A percentile compares a stretch with the other conserved stretches of the same genome.
Evolutionary conservation across 2,113 vertebrate genomes (phyloP).

Genomic region (Brachionichthys hirsutus): DNA sequence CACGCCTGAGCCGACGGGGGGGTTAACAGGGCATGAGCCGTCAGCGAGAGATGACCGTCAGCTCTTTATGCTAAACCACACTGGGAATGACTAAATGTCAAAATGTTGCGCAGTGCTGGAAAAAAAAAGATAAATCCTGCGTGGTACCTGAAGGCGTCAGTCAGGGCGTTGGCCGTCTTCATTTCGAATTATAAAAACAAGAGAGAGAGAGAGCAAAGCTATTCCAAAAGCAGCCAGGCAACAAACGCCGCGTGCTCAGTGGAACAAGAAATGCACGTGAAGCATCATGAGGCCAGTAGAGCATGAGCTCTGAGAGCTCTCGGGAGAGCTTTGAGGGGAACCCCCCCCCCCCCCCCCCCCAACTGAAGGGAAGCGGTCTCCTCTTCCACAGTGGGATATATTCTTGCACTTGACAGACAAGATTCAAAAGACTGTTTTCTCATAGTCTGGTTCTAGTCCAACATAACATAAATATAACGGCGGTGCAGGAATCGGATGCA

Average conservation of each 20-base stretch:
- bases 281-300: slow-evolving; percentile 6
- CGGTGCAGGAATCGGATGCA: slow-evolving; percentile 24
- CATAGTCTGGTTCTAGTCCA: slow-evolving; percentile 7
- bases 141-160: slow-evolving; percentile 56
- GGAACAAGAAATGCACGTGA: slow-evolving; percentile 5
- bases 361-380: not conserved
- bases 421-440: slow-evolving; percentile 20
- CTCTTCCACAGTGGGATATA: not conserved
- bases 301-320: slow-evolving; percentile 10
- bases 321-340: not conserved
- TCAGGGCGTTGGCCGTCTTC: slow-evolving; percentile 65
- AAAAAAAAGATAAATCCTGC: too few species aligned
- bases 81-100: slow-evolving; percentile 21
- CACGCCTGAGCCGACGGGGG: slow-evolving; percentile 14
- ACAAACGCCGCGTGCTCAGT: slow-evolving; percentile 14
- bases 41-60: slow-evolving; percentile 12
- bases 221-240: slow-evolving; percentile 42
- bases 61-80: slow-evolving; percentile 13
- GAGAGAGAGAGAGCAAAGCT: slow-evolving; percentile 30
- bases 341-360: too few species aligned
- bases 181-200: slow-evolving; percentile 64
- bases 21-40: slow-evolving; percentile 28
- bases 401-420: not conserved
- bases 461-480: slow-evolving; percentile 36
- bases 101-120: slow-evolving; percentile 26